A percentile compares a stretch with the other conserved stretches of the same genome.
Conservation (phyloP, 2,113 vertebrate species). For the Calidris pygmaea region DNA sequence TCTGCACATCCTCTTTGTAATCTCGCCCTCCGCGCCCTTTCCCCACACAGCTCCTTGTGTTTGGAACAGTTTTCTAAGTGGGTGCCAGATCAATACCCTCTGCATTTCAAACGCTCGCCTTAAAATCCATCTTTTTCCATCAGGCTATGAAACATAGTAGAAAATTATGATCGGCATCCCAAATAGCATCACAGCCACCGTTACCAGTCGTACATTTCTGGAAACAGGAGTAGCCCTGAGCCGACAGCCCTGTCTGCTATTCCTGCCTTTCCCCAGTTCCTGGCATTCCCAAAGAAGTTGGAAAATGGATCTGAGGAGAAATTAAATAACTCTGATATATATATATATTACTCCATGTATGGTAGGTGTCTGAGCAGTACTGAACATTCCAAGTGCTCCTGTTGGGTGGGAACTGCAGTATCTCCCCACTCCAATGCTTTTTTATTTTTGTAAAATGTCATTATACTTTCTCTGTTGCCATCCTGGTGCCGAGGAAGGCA, state of each 20-base stretch:
- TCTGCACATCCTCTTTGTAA: neutral
- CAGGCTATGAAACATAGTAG: neutral
- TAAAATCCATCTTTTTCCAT: neutral
- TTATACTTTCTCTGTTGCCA: neutral
- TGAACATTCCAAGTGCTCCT: neutral
- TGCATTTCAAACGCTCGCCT: neutral
- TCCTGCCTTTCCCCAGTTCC: neutral
- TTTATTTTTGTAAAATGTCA: neutral
- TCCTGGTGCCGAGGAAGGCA: neutral
- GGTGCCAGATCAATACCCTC: neutral
- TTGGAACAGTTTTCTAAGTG: neutral
- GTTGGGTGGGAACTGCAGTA: neutral
- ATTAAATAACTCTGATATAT: neutral
- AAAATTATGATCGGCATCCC: neutral
- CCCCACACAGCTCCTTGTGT: neutral
- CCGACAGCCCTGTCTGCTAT: neutral
- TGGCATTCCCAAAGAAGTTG: neutral
- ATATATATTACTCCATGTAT: neutral
- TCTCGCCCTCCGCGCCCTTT: fast-evolving
- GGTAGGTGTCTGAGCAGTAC: neutral
- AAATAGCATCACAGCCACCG: fast-evolving
- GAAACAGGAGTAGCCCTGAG: neutral
- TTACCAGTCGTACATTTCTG: neutral
- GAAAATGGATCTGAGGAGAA: neutral
- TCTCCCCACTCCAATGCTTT: neutral